Evolutionary conservation across 2,888 invertebrate genomes (phyloP).

Genomic region (Drosophila conformis): DNA sequence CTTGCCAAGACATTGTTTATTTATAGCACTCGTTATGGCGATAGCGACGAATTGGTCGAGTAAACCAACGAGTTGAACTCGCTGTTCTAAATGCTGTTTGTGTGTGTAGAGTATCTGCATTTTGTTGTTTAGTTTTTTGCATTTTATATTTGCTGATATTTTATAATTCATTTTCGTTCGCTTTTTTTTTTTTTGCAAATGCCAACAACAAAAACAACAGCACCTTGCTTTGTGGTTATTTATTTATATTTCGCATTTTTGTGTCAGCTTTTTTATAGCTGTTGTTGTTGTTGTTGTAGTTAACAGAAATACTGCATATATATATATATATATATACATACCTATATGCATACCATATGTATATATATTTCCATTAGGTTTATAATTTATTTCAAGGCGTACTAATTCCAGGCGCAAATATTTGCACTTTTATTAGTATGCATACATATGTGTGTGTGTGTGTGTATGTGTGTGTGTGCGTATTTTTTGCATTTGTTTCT

Average conservation of each 20-base stretch:
- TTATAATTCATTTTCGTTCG: conserved; percentile 70
- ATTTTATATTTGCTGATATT: conserved; percentile 63
- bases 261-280: conserved; percentile 48
- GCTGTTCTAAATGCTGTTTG: conserved; percentile 20
- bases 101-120: conserved; percentile 16
- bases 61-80: conserved; percentile 12
- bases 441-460: not conserved
- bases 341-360: not conserved
- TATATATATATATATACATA: conserved; percentile 3
- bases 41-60: conserved; percentile 18
- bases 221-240: conserved; percentile 35
- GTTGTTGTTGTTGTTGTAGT: conserved; percentile 31
- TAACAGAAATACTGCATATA: conserved; percentile 34
- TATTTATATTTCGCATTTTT: conserved; percentile 63
- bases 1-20: conserved; percentile 1
- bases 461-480: conserved; percentile 17
- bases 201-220: conserved; percentile 32
- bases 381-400: conserved; percentile 64
- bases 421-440: conserved; percentile 61
- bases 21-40: not conserved
- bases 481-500: conserved; percentile 35
- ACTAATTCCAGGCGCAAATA: conserved; percentile 75
- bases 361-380: conserved; percentile 45
- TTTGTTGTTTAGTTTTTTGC: conserved; percentile 27
- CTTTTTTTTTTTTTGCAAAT: conserved; percentile 36